Evolutionary conservation across 1,140 invertebrate species (phyloP), one percentile per base, ranked within the genome.

Genomic region (Drosophila ogumai): DNA sequence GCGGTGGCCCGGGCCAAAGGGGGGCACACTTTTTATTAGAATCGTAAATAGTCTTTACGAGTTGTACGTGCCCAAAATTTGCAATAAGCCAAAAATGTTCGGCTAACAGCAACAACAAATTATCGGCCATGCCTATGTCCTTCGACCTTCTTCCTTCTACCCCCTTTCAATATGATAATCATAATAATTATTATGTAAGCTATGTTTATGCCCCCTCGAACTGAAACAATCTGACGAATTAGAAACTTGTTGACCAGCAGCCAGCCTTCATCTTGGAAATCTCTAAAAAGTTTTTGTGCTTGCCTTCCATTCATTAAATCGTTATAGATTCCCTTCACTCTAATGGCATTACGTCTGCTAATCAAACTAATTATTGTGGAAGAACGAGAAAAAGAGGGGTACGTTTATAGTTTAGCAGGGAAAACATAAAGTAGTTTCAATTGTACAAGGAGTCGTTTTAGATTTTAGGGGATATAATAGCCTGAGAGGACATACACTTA

Each of bases 31-130:
- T 90, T 90, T 90, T 90, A 90, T 90, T 90, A 90, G 81, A 90
- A 85, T 90, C 85, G 85, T 90, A 90, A 90, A 90, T 90, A 90
- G 85, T 90, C 85, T 90, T 90, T 90, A 90, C 81, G 85, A 85
- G 85, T 81, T 81, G 85, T 90, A 90, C 85, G 85, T 90, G 85
- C 78, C 69, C 85, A 90, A 90, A 90, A 90, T 90, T 90, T 79
- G 74, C 85, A 90, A 88, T 88, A 88, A 88, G 85, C 84, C 75
- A 85, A 88, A 69, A 82, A 79, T 75, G 75, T 79, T 71, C 60
- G 25, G 38, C 46, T 64, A 55, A 63, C 75, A 44, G 43, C 81
- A 86, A 86, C 68, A 84, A 79, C 81, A 84, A 87, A 86, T 86
- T 86, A 86, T 86, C 82, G 79, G 85, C 55, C 52, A 56, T 64